phyloP scores from a whole-genome alignment of 2,113 vertebrate species.

The Hippopotamus amphibius region DNA sequence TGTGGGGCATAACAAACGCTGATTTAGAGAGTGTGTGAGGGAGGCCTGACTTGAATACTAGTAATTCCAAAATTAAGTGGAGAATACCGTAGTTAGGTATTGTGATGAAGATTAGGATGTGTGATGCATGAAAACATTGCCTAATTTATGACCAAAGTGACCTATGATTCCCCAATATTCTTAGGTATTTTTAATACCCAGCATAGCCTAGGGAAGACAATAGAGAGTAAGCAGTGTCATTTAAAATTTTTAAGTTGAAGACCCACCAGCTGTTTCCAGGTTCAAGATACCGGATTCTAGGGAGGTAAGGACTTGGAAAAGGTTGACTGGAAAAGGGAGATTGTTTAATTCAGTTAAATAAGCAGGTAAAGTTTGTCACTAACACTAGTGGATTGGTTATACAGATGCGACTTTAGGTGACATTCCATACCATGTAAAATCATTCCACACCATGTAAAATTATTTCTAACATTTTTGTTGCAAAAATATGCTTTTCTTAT shows the following conservation, averaged over 20 bases:
- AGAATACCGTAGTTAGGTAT: not conserved
- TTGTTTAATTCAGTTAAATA: not conserved
- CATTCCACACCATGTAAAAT: not conserved
- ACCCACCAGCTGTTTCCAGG: not conserved
- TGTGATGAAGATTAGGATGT: not conserved
- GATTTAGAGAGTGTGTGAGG: not conserved
- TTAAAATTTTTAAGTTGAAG: not conserved
- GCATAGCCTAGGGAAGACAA: not conserved
- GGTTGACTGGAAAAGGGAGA: not conserved
- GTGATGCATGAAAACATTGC: not conserved
- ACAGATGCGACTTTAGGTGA: not conserved
- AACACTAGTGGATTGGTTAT: not conserved
- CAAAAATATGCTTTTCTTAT: not conserved
- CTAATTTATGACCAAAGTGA: not conserved
- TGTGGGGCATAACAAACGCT: not conserved
- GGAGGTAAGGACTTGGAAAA: not conserved
- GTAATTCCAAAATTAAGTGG: not conserved
- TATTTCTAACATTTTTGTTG: constrained; percentile 20
- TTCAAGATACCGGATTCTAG: not conserved
- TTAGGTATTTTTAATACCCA: not conserved
- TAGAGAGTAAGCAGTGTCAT: not conserved
- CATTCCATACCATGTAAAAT: not conserved
- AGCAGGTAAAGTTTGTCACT: not conserved
- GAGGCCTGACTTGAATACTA: not conserved
- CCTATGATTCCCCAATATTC: not conserved